These are phyloP conservation scores for Mareca strepera DNA, from an alignment of 2,797 vertebrate species.

Conservation along the genomic window DNA sequence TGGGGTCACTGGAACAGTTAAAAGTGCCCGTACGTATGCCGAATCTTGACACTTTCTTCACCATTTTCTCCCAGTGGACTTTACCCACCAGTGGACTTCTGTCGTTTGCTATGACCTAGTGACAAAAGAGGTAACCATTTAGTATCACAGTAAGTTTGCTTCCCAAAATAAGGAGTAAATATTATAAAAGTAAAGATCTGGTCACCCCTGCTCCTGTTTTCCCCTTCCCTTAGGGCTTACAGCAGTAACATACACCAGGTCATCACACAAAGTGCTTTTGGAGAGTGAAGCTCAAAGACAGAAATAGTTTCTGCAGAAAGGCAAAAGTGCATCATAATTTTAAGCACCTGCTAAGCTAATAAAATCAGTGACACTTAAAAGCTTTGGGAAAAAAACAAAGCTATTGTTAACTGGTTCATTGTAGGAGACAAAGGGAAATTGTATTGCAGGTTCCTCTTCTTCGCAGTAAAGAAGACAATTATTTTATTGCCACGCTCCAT, in stretches of 20 bases:
- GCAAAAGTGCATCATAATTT: neutral
- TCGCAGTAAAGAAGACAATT: neutral
- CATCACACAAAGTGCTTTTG: neutral
- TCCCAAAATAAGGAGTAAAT: neutral
- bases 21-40: conserved; percentile 97
- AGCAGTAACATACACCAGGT: neutral
- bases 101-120: conserved; percentile 91
- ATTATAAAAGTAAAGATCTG: neutral
- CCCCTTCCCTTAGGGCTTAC: neutral
- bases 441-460: neutral
- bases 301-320: neutral
- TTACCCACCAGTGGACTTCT: conserved; percentile 90
- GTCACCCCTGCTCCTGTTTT: neutral
- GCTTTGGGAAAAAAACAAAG: neutral
- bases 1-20: conserved; percentile 95
- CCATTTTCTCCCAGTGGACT: conserved; percentile 95
- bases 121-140: conserved; percentile 25
- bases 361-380: neutral
- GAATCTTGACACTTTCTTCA: conserved; percentile 96
- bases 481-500: neutral
- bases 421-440: neutral
- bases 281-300: neutral
- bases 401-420: neutral
- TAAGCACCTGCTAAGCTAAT: neutral
- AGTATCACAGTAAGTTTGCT: neutral